These are phyloP conservation scores for Cyprinodon diabolis DNA, from an alignment of 2,797 vertebrate species.

Conservation along the genomic window DNA sequence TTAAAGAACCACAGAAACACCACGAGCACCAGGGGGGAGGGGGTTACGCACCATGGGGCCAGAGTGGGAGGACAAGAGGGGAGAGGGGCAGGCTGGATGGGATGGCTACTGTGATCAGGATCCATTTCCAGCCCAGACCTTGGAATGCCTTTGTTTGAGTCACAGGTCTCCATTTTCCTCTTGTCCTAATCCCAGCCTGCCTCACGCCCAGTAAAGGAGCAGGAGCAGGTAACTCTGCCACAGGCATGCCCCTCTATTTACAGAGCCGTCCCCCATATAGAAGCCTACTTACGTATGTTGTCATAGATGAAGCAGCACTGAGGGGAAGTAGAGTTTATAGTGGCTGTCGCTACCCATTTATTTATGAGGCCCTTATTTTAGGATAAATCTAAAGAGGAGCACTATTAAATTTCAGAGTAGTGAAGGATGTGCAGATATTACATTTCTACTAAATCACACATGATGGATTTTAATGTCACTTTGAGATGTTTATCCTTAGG, in stretches of 20 bases:
- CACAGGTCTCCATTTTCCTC: constrained; percentile 77
- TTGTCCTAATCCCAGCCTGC: constrained; percentile 73
- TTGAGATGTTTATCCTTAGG: constrained; percentile 2
- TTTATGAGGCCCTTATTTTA: constrained; percentile 13
- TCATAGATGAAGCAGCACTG: constrained; percentile 28
- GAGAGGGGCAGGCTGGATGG: constrained; percentile 55
- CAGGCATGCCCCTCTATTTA: constrained; percentile 78
- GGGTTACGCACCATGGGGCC: constrained; percentile 62
- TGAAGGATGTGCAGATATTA: constrained; percentile 1
- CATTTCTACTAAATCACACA: neutral
- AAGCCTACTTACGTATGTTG: constrained; percentile 60
- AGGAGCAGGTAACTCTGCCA: constrained; percentile 78
- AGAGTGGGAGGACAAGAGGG: constrained; percentile 40
- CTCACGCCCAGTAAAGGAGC: constrained; percentile 74
- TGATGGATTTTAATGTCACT: constrained; percentile 6
- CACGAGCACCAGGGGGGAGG: constrained; percentile 69
- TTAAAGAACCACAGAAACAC: constrained; percentile 78
- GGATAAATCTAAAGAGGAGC: constrained; percentile 12
- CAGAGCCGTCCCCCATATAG: constrained; percentile 56
- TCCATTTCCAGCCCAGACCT: constrained; percentile 76
- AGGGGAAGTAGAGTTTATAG: constrained; percentile 28
- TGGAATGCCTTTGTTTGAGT: constrained; percentile 83
- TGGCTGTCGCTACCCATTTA: constrained; percentile 24
- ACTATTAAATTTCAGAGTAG: constrained; percentile 5
- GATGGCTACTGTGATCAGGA: constrained; percentile 75